Evolutionary conservation across 2,113 vertebrate genomes (phyloP), one percentile per base, ranked within the genome.

Genomic region (Sapayoa aenigma): DNA sequence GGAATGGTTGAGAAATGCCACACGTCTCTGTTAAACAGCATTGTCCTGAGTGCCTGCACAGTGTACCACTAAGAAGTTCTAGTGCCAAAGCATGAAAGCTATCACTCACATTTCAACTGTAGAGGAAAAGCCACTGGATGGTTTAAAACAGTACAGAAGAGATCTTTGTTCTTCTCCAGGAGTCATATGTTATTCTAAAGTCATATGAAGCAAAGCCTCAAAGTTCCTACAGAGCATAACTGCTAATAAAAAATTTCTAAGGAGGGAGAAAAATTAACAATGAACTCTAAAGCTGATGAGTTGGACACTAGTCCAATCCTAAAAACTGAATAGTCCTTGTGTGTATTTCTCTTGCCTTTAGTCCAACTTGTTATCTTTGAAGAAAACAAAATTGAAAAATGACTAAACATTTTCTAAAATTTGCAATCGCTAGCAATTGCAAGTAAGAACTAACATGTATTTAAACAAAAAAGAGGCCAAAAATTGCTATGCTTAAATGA

Each of bases 1-100:
- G 79, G 62, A 84, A 90, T 46, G 35, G 84, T 35, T 95, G 87
- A 84, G 75, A 95, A 93, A 96, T 63, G 69, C 56, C 88, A 90
- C 62, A 16, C 12, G 2, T 94, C 77, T 95, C 58, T 88, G 41
- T 75, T 33, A 50, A 7, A 35, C 42, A n/a, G 53, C 24, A 24
- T 47, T 46, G 25, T 67, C 41, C 42, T 46, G 31, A 5, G 12
- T 68, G 91, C 85, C 93, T 95, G 65, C 41, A 44, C 20, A 73
- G 22, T 35, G 49, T 56, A 52, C 37, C 22, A 53, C 46, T 88
- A 37, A 89, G 77, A 94, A 56, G 14, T 71, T 75, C 91, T 75
- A 33, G 10, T 68, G 72, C 69, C 79, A 96, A 59, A 65, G 37
- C 20, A 46, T 39, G 31, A 55, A 74, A 86, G 47, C 52, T 84